Conservation (phyloP, 2,797 vertebrate species). For the Poecilia velifera region DNA sequence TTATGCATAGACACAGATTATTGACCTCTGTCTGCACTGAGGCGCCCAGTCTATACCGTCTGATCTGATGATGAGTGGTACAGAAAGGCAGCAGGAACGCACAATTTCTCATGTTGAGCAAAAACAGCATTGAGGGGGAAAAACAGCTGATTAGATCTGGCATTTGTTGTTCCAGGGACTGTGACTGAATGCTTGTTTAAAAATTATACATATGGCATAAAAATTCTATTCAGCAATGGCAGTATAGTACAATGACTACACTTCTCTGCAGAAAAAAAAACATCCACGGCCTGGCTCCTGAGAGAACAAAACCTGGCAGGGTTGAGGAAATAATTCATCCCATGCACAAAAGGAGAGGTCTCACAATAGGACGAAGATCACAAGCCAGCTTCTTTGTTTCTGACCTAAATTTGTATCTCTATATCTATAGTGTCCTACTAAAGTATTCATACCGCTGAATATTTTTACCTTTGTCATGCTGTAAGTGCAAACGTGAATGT, state of each 20-base stretch:
- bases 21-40: conserved; percentile 62
- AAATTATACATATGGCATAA: not conserved
- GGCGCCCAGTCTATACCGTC: conserved; percentile 29
- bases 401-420: not conserved
- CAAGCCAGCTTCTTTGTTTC: not conserved
- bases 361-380: not conserved
- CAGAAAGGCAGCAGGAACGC: conserved; percentile 6
- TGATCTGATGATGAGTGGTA: conserved; percentile 39
- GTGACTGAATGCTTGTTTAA: not conserved
- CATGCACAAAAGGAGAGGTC: not conserved
- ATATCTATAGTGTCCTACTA: not conserved
- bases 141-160: conserved; percentile 2
- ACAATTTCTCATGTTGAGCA: conserved; percentile 13
- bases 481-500: not conserved
- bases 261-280: conserved; percentile 14
- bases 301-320: conserved; percentile 1
- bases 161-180: not conserved
- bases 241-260: not conserved
- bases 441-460: not conserved
- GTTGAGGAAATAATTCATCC: not conserved
- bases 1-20: conserved; percentile 69
- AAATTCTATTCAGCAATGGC: not conserved
- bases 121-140: conserved; percentile 22
- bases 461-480: not conserved
- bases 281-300: not conserved